A percentile compares a stretch with the other conserved stretches of the same genome.
Evolutionary conservation across 1,140 invertebrate genomes (phyloP).

Genomic region (Sminthurides bifidus): DNA sequence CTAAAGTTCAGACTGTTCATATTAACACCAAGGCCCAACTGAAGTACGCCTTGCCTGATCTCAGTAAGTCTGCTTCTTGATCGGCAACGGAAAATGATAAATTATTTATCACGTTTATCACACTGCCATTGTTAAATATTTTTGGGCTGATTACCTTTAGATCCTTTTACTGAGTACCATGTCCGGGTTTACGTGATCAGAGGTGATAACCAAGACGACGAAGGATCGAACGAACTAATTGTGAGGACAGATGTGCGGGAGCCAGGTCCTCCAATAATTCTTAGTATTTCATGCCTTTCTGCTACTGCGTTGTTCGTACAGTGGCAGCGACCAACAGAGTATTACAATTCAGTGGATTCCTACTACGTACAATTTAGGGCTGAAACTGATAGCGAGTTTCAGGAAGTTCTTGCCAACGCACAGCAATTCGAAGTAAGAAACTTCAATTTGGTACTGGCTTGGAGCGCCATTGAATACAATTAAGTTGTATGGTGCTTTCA

Average conservation of each 20-base stretch:
- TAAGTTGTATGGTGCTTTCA: background rate
- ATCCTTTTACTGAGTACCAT: slow-evolving; percentile 63
- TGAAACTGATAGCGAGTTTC: slow-evolving; percentile 45
- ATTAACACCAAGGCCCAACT: slow-evolving; percentile 29
- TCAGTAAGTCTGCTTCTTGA: slow-evolving; percentile 46
- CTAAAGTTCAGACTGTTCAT: slow-evolving; percentile 42
- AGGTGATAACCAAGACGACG: slow-evolving; percentile 56
- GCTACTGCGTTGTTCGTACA: slow-evolving; percentile 63
- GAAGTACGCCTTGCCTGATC: slow-evolving; percentile 37
- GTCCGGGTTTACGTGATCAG: slow-evolving; percentile 73
- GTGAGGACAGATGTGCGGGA: slow-evolving; percentile 67
- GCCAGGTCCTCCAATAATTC: slow-evolving; percentile 61
- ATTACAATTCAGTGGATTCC: slow-evolving; percentile 61
- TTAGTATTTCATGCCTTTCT: slow-evolving; percentile 67
- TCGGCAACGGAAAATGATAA: background rate
- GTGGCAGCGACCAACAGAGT: slow-evolving; percentile 61
- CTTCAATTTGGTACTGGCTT: background rate
- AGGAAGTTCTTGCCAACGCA: slow-evolving; percentile 50
- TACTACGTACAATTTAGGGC: slow-evolving; percentile 62
- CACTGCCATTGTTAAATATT: background rate
- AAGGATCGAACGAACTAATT: slow-evolving; percentile 55
- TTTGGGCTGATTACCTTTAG: background rate
- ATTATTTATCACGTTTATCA: background rate
- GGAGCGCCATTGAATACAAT: background rate
- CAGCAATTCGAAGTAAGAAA: slow-evolving; percentile 32